Conservation (phyloP, 2,888 invertebrate genomes). For the Lordiphosa andalusiaca region DNA sequence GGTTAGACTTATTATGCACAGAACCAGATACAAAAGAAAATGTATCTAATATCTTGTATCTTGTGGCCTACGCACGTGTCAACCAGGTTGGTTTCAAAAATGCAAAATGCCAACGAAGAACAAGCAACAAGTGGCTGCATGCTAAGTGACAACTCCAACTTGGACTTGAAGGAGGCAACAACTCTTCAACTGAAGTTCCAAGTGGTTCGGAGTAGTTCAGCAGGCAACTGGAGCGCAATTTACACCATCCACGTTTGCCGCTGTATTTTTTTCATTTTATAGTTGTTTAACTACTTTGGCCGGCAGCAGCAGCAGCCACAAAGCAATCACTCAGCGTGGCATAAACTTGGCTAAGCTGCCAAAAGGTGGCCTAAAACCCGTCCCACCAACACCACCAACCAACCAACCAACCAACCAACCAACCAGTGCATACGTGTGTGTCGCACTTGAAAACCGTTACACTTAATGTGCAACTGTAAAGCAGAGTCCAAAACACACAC, state of each 20-base stretch:
- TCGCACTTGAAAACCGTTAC: slow-evolving; percentile 53
- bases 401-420: not conserved
- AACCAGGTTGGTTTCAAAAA: slow-evolving; percentile 8
- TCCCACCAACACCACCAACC: not conserved
- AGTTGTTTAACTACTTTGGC: slow-evolving; percentile 51
- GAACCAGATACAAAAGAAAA: no score
- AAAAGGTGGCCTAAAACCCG: slow-evolving; percentile 44
- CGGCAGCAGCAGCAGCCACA: slow-evolving; percentile 15
- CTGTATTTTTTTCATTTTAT: slow-evolving; percentile 46
- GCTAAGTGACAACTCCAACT: slow-evolving; percentile 23
- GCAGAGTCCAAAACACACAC: slow-evolving; percentile 10
- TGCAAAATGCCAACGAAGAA: slow-evolving; percentile 6
- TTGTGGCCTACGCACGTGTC: slow-evolving; percentile 49
- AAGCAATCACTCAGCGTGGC: slow-evolving; percentile 46
- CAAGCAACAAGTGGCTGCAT: slow-evolving; percentile 31
- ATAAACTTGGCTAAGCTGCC: slow-evolving; percentile 51
- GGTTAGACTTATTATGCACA: no score
- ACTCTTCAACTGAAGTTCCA: slow-evolving; percentile 11
- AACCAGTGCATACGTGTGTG: slow-evolving; percentile 7
- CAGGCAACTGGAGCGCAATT: slow-evolving; percentile 54
- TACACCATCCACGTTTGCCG: slow-evolving; percentile 30
- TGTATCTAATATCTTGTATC: not conserved
- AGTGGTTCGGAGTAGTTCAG: slow-evolving; percentile 39
- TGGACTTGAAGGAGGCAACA: slow-evolving; percentile 2
- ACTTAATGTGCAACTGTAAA: slow-evolving; percentile 43